A percentile compares a stretch with the other conserved stretches of the same genome.
phyloP scores from a whole-genome alignment of 2,888 invertebrate species.

The Hesperia comma region DNA sequence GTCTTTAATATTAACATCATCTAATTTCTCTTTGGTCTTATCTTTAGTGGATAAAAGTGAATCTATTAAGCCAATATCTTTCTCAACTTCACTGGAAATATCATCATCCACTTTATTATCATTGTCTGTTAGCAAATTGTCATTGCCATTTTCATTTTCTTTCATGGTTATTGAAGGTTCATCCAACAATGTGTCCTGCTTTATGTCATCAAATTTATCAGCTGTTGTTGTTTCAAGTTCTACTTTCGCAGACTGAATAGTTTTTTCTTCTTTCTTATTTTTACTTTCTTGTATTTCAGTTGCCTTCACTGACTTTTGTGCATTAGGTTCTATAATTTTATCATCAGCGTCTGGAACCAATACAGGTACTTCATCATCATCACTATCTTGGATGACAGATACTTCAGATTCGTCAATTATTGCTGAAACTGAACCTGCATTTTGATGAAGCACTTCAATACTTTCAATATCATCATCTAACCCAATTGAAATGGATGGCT shows the following conservation, averaged over 20 bases:
- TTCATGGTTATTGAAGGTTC: neutral
- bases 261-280: neutral
- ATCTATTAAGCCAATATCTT: neutral
- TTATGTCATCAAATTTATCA: neutral
- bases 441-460: constrained; percentile 9
- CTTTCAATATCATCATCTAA: constrained; percentile 23
- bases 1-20: neutral
- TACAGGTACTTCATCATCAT: constrained; percentile 21
- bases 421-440: neutral
- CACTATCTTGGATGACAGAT: constrained; percentile 27
- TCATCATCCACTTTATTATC: neutral
- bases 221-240: neutral
- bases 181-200: neutral
- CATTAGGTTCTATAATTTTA: constrained; percentile 2
- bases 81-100: neutral
- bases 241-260: neutral
- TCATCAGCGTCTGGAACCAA: constrained; percentile 4
- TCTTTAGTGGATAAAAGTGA: neutral
- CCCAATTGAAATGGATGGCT: constrained; percentile 16
- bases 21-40: neutral
- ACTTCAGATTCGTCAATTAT: constrained; percentile 22
- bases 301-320: neutral
- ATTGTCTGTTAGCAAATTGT: neutral
- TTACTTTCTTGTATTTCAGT: constrained; percentile 15
- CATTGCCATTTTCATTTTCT: neutral